Percentiles rank a stretch among this genome's conserved stretches.
Conservation (phyloP, 2,113 vertebrate species). For the Coracopsis vasa region DNA sequence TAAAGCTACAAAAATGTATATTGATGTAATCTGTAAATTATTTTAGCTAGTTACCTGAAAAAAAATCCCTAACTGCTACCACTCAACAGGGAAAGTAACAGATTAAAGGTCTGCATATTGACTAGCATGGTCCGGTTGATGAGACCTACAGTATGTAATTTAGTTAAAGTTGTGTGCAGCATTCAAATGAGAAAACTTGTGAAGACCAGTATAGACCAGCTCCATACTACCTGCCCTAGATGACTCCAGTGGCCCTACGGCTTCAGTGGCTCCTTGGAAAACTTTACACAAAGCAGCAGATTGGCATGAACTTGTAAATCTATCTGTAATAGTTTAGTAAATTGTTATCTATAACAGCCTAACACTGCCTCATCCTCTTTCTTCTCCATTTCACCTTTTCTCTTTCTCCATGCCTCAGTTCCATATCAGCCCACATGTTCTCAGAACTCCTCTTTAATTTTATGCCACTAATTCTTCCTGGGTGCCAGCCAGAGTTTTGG, state of each 20-base stretch:
- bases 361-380: not conserved
- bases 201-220: not conserved
- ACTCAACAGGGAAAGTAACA: not conserved
- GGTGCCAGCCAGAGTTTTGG: not conserved
- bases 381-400: not conserved
- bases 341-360: not conserved
- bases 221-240: not conserved
- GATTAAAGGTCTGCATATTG: not conserved
- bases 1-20: not conserved
- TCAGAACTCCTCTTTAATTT: not conserved
- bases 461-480: not conserved
- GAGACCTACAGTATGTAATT: not conserved
- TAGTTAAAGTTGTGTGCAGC: not conserved
- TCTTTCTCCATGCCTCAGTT: not conserved
- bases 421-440: not conserved
- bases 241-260: not conserved
- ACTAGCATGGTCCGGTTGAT: not conserved
- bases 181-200: not conserved
- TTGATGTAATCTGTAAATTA: not conserved
- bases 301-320: not conserved
- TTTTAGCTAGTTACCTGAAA: not conserved
- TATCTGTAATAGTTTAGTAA: not conserved
- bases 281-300: not conserved
- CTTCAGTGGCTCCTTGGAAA: not conserved
- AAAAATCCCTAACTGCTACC: not conserved